Percentiles rank a stretch among this genome's conserved stretches.
Evolutionary conservation across 2,888 invertebrate genomes (phyloP).

Genomic region (Nephrotoma appendiculata): DNA sequence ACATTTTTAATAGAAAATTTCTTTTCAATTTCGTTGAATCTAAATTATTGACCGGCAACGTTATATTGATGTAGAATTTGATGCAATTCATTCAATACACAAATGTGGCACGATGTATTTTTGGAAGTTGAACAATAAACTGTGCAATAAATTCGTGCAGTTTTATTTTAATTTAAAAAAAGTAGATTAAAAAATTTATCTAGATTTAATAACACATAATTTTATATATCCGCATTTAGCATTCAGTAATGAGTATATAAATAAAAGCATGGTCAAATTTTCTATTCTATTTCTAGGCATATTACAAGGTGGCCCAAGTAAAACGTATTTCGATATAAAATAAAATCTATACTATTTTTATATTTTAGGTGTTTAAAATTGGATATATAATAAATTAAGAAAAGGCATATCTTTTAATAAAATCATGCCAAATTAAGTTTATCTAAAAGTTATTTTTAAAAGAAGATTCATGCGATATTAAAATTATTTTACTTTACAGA

Average conservation of each 20-base stretch:
- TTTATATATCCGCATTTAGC: too few relatives aligned
- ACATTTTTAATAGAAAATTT: too few relatives aligned
- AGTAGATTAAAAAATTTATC: neutral
- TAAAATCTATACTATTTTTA: neutral
- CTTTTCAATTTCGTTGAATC: neutral
- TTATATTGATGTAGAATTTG: neutral
- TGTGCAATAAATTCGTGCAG: neutral
- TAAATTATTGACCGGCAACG: neutral
- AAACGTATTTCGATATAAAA: neutral
- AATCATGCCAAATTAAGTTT: neutral
- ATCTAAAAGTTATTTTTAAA: neutral
- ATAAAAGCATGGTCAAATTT: neutral
- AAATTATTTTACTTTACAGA: neutral
- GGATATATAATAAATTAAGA: neutral
- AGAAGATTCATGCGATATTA: neutral
- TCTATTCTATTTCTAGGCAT: neutral
- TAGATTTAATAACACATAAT: neutral
- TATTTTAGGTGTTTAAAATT: neutral
- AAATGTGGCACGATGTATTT: neutral
- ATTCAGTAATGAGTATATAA: neutral
- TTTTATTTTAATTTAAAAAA: neutral
- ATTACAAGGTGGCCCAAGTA: neutral
- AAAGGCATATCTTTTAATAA: neutral
- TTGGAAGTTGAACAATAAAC: neutral
- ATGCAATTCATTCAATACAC: neutral